Conservation (phyloP, 2,797 vertebrate genomes). For the Masticophis lateralis region DNA sequence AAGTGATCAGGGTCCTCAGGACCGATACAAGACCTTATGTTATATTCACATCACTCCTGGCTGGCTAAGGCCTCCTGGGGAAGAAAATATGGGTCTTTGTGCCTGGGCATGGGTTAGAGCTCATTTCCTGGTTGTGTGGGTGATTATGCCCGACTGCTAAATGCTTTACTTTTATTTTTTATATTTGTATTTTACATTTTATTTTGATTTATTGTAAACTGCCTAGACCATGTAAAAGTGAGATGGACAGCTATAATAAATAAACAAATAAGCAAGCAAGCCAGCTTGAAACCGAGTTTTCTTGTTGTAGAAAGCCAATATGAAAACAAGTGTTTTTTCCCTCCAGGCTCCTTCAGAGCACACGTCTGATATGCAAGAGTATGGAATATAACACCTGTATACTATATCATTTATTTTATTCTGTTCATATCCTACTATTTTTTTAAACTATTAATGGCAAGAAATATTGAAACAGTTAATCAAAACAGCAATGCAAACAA, state of each 20-base stretch:
- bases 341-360: accelerated
- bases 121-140: neutral
- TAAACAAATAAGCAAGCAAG: neutral
- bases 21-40: neutral
- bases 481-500: neutral
- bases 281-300: neutral
- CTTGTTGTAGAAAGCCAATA: neutral
- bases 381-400: neutral
- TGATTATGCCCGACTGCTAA: neutral
- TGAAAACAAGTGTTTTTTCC: neutral
- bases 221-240: neutral
- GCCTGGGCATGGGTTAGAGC: neutral
- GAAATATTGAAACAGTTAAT: neutral
- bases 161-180: neutral
- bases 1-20: neutral
- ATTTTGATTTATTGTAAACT: neutral
- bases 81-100: neutral
- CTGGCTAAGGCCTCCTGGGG: neutral
- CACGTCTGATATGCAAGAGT: accelerated
- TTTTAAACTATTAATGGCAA: neutral
- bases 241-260: neutral
- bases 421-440: neutral
- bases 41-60: neutral
- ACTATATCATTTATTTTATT: neutral
- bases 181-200: neutral